Evolutionary conservation across 2,113 vertebrate genomes (phyloP), one percentile per base, ranked within the genome.

Genomic region (Salvelinus sp.): DNA sequence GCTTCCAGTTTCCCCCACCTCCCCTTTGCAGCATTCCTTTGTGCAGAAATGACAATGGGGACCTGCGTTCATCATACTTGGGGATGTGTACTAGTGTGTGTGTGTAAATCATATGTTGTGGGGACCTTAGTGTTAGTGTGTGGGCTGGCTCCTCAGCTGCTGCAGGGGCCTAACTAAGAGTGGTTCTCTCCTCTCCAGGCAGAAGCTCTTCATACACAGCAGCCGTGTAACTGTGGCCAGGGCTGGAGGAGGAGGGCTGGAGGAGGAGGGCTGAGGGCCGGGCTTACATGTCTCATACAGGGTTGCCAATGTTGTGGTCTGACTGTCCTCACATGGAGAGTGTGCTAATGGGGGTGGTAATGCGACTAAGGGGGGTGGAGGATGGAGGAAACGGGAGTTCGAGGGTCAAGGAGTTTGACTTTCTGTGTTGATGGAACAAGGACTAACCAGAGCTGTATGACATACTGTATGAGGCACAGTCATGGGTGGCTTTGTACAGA

Each of bases 1-100:
- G 68, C 60, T 20, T 88, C 74, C 50, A 47, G 83, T 79, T 86
- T 83, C 83, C 85, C 80, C 86, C 74, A 69, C 76, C 82, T 80
- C 7, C 81, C 85, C 85, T 80, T 64, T 81, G 79, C 84, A 68
- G 83, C 78, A 27, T 80, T 85, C 83, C 82, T 86, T 82, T 87
- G 85, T 86, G 85, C 88, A 83, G 81, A 79, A 87, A 88, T 87
- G 85, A 86, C 88, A 89, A 86, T 66, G 76, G 85, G 82, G 82
- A 86, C 79, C 79, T 75, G 88, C 88, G 83, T 90, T 83, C 87
- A 85, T 89, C 87, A 87, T 81, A 74, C 77, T 7, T 70, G 85
- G 88, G 85, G 79, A 76, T 76, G 0, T 6, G 71, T 30, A 73
- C 47, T 12, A 38, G 75, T 60, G 64, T 47, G 23, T 65, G 25